Evolutionary conservation across 37 sponge, comb jelly and placozoan species (phyloP).

Genomic region (Trichoplax adhaerens): DNA sequence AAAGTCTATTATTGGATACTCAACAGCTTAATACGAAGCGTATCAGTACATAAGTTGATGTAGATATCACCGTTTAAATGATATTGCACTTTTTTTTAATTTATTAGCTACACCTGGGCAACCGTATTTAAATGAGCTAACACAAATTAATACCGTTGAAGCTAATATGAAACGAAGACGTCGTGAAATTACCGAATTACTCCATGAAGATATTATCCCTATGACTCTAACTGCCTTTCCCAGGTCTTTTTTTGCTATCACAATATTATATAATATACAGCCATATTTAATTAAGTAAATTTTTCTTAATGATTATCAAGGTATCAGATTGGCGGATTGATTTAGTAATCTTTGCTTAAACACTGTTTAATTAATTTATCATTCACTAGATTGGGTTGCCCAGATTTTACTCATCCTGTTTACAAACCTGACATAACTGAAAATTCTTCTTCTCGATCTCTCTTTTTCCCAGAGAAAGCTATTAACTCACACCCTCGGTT

Average conservation of each 20-base stretch:
- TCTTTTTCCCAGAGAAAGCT: constrained; percentile 86
- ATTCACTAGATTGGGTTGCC: constrained; percentile 48
- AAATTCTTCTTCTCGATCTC: constrained; percentile 36
- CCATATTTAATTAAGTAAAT: neutral
- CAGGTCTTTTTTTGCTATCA: constrained; percentile 18
- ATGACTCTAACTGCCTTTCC: constrained; percentile 57
- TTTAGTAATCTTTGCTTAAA: neutral
- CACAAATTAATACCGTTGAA: constrained; percentile 57
- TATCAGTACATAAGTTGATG: constrained; percentile 15
- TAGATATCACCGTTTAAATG: neutral
- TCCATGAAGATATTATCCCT: constrained; percentile 7
- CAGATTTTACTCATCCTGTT: constrained; percentile 59
- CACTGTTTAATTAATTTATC: neutral
- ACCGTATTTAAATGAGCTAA: neutral
- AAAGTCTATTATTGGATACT: constrained; percentile 3
- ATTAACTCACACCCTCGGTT: constrained; percentile 64
- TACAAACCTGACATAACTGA: constrained; percentile 23
- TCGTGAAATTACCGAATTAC: neutral
- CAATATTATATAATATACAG: constrained; percentile 12
- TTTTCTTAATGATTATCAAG: neutral
- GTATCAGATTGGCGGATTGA: neutral
- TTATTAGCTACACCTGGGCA: constrained; percentile 13
- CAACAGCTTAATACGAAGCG: constrained; percentile 52
- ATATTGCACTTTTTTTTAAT: neutral
- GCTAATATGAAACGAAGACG: constrained; percentile 49